A percentile compares a stretch with the other conserved stretches of the same genome.
Evolutionary conservation across 2,113 vertebrate genomes (phyloP).

Genomic region (Cephalopterus ornatus): DNA sequence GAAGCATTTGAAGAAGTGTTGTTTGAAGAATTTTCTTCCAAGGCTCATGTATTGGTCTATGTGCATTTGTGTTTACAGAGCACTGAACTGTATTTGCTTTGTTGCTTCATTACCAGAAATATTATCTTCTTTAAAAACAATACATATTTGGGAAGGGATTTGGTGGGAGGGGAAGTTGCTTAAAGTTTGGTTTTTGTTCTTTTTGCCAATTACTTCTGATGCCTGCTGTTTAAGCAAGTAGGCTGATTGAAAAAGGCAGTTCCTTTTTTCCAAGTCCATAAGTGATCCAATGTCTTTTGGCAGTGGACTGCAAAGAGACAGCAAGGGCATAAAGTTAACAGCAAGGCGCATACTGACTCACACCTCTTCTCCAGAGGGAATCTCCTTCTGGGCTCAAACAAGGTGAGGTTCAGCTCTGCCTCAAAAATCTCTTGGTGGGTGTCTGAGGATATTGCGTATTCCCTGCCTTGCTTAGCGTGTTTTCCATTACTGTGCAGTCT

Average conservation of each 20-base stretch:
- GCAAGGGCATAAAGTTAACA: slow-evolving; percentile 10
- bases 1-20: background rate
- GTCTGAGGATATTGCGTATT: background rate
- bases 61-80: background rate
- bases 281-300: background rate
- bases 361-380: background rate
- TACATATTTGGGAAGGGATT: slow-evolving; percentile 8
- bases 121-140: slow-evolving; percentile 20
- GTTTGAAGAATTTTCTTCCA: background rate
- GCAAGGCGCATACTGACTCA: background rate
- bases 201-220: background rate
- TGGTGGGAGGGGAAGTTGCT: background rate
- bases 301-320: background rate
- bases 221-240: background rate
- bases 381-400: background rate
- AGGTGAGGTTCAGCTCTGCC: background rate
- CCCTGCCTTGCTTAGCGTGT: background rate
- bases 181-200: background rate
- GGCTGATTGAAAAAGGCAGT: background rate
- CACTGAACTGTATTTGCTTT: slow-evolving; percentile 21
- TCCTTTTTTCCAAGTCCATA: background rate
- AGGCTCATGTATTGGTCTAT: background rate
- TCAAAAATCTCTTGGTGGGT: background rate
- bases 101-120: slow-evolving; percentile 24
- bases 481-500: background rate